Percentiles rank a stretch among this genome's conserved stretches.
Evolutionary conservation across 1,140 invertebrate genomes (phyloP).

Genomic region (Drosophila teissieri): DNA sequence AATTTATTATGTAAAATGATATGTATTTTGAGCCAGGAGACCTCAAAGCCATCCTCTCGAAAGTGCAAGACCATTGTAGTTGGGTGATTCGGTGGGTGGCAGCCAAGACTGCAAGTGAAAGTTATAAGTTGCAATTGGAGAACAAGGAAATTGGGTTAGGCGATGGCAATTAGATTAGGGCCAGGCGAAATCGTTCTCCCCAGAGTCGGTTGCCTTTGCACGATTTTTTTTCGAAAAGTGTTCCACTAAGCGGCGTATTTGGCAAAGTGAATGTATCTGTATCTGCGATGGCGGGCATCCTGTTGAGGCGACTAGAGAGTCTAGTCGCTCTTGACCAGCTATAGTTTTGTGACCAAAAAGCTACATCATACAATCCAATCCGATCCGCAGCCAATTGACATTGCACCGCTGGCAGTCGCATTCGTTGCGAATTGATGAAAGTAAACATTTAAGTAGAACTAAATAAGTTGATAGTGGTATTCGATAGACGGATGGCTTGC

Average conservation of each 20-base stretch:
- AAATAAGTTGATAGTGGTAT: constrained; percentile 53
- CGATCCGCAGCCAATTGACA: constrained; percentile 41
- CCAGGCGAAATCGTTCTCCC: constrained; percentile 26
- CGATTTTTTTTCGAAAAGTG: constrained; percentile 3
- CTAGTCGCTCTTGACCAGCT: constrained; percentile 19
- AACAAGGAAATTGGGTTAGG: constrained; percentile 41
- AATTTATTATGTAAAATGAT: constrained; percentile 55
- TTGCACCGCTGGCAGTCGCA: constrained; percentile 21
- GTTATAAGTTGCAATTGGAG: constrained; percentile 38
- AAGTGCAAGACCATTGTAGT: constrained; percentile 26
- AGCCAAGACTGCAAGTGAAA: constrained; percentile 42
- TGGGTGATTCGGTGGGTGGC: background rate
- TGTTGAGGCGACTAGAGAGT: constrained; percentile 17
- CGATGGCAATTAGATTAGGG: constrained; percentile 55
- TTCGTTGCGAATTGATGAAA: constrained; percentile 53
- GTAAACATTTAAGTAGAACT: constrained; percentile 63
- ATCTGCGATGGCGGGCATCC: constrained; percentile 34
- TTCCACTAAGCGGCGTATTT: constrained; percentile 8
- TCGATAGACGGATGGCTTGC: constrained; percentile 41
- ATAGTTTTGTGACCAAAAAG: constrained; percentile 51
- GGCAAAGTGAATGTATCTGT: constrained; percentile 57
- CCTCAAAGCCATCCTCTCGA: constrained; percentile 22
- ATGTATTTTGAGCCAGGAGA: constrained; percentile 41
- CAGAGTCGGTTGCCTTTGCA: constrained; percentile 13
- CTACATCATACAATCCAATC: constrained; percentile 29